These are phyloP conservation scores for Ceyx melanurus DNA, from an alignment of 2,113 vertebrate genomes.

Conservation along the genomic window DNA sequence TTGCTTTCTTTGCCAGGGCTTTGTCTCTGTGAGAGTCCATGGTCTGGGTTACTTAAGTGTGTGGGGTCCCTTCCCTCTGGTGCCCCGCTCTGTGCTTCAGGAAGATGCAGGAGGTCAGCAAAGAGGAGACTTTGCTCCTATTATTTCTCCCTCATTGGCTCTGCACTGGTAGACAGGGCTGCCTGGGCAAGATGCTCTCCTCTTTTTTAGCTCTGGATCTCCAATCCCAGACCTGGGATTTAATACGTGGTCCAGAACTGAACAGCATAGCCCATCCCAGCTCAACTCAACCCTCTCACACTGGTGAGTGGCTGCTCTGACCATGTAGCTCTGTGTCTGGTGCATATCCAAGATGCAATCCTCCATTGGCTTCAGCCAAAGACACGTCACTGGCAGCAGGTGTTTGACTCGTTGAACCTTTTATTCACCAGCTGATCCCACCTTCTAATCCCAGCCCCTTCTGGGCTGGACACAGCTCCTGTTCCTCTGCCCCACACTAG, in stretches of 20 bases:
- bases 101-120: not conserved
- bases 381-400: not conserved
- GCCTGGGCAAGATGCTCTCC: not conserved
- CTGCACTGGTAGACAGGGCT: not conserved
- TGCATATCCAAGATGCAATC: not conserved
- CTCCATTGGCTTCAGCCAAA: rapidly evolving
- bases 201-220: not conserved
- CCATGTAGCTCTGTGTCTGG: rapidly evolving
- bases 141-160: not conserved
- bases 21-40: not conserved
- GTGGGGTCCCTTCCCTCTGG: not conserved
- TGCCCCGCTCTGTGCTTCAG: rapidly evolving
- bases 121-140: not conserved
- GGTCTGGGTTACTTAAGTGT: not conserved
- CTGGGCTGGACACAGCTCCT: not conserved
- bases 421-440: not conserved
- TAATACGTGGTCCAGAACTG: rapidly evolving
- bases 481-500: rapidly evolving
- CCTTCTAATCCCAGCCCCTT: not conserved
- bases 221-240: not conserved
- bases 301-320: not conserved
- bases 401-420: not conserved
- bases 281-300: rapidly evolving
- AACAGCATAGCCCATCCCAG: rapidly evolving
- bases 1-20: not conserved